Base-by-base conservation (phyloP, 2,113 vertebrate species). In the Psilopogon haemacephalus region DNA sequence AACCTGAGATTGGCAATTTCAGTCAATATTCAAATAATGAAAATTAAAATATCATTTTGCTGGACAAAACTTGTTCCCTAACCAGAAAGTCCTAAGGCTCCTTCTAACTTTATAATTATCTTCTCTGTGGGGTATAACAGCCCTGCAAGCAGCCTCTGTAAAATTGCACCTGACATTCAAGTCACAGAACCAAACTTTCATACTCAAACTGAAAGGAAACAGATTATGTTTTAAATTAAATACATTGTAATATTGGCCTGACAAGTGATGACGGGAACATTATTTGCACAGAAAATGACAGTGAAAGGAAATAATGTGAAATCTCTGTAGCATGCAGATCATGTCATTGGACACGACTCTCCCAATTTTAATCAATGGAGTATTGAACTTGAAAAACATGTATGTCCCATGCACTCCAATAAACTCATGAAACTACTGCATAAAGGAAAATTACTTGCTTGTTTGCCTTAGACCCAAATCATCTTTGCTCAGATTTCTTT, bases 41-140 rank as follows among this genome's bases (percentile, higher is more conserved):
- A 95, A 95, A 97, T 87, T 85, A 95, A 96, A 96, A 94, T 87
- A 95, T 82, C 38, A 84, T 90, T 95, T 90, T 91, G 79, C 79
- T 68, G 83, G 87, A 91, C 91, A 86, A 94, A 91, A 48, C 38
- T 11, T 71, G 8, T 58, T 95, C 72, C n/a, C 42, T 81, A 86
- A 84, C 40, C 54, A 87, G 46, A 84, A 88, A 75, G 59, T 88
- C 92, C 88, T 87, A 55, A 79, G 78, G 68, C 75, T 94, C 73
- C 86, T 93, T 96, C 90, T 95, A 84, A 79, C 83, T 93, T 91
- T 33, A 55, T 82, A 95, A 95, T 96, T 95, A 95, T 79, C 62
- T 92, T 93, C 96, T 97, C 92, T 73, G 81, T 90, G 71, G 89
- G 79, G 44, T 71, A 64, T 42, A 93, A 86, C 65, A 88, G 75